Evolutionary conservation across 2,888 invertebrate genomes (phyloP).

Genomic region (Cryptophagus acutangulus): DNA sequence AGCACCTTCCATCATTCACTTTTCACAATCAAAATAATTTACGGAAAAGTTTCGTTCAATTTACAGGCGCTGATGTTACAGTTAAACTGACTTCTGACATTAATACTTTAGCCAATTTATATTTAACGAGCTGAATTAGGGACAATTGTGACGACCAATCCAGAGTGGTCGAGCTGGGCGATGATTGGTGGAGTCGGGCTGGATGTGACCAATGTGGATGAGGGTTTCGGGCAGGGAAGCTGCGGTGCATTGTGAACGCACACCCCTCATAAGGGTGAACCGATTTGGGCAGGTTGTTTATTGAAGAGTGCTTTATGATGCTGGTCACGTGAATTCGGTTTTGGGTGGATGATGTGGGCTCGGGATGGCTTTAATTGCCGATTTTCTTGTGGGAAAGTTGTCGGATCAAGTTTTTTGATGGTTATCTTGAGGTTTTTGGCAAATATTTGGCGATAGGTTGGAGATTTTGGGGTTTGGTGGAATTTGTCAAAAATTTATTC

Average conservation of each 20-base stretch:
- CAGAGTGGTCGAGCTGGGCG: slow-evolving; percentile 12
- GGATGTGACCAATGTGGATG: slow-evolving; percentile 24
- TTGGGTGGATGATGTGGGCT: slow-evolving; percentile 36
- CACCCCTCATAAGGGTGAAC: neutral
- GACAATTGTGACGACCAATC: slow-evolving; percentile 34
- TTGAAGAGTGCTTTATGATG: slow-evolving; percentile 19
- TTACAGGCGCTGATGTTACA: slow-evolving; percentile 33
- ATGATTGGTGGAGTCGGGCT: slow-evolving; percentile 30
- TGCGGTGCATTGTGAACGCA: neutral
- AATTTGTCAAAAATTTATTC: no score
- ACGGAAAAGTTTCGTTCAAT: slow-evolving; percentile 44
- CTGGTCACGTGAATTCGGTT: slow-evolving; percentile 40
- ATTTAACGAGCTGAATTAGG: slow-evolving; percentile 48
- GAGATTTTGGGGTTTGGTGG: no score
- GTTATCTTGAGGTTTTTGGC: no score
- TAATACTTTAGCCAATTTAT: slow-evolving; percentile 51
- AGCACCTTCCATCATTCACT: slow-evolving; percentile 60
- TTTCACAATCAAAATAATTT: slow-evolving; percentile 44
- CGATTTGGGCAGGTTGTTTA: slow-evolving; percentile 2
- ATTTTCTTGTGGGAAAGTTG: slow-evolving; percentile 42
- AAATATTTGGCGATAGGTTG: no score
- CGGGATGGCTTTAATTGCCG: slow-evolving; percentile 27
- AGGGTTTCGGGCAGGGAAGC: no score
- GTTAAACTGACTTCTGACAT: slow-evolving; percentile 47
- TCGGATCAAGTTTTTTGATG: no score